Conservation (phyloP, 37 sponge, comb jelly and placozoan species). For the Eunapius fragilis region DNA sequence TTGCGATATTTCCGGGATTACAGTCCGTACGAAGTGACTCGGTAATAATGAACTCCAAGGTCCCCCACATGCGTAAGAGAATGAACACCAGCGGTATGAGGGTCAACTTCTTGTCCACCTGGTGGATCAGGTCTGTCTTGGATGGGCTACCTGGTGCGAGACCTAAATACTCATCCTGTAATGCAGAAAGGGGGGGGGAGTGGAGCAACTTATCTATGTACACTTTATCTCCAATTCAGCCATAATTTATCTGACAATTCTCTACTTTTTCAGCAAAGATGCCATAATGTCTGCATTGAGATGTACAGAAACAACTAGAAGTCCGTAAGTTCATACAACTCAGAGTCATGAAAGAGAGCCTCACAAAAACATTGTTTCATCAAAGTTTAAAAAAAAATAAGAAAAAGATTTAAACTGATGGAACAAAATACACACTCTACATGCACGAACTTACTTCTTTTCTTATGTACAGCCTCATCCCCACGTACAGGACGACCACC, state of each 20-base stretch:
- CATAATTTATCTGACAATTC: no score
- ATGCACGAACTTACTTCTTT: neutral
- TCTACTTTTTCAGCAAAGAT: no score
- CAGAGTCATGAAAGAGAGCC: no score
- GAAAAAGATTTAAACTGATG: no score
- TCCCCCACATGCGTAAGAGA: conserved; percentile 76
- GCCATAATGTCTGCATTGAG: no score
- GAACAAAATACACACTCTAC: no score
- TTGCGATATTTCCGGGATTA: neutral
- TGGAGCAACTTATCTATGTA: no score
- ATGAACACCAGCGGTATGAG: conserved; percentile 65
- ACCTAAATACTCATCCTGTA: neutral
- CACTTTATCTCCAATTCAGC: no score
- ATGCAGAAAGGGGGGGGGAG: neutral
- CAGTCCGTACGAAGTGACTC: neutral
- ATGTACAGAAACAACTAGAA: no score
- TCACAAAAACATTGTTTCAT: no score
- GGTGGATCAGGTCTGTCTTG: conserved; percentile 13
- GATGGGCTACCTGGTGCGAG: neutral
- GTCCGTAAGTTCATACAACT: no score
- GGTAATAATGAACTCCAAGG: conserved; percentile 55
- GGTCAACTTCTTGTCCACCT: conserved; percentile 38
- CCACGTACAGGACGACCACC: conserved; percentile 19
- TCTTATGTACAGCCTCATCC: neutral
- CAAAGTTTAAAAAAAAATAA: no score